phyloP scores from a whole-genome alignment of 2,113 vertebrate genomes.

The Coreoperca whiteheadi region DNA sequence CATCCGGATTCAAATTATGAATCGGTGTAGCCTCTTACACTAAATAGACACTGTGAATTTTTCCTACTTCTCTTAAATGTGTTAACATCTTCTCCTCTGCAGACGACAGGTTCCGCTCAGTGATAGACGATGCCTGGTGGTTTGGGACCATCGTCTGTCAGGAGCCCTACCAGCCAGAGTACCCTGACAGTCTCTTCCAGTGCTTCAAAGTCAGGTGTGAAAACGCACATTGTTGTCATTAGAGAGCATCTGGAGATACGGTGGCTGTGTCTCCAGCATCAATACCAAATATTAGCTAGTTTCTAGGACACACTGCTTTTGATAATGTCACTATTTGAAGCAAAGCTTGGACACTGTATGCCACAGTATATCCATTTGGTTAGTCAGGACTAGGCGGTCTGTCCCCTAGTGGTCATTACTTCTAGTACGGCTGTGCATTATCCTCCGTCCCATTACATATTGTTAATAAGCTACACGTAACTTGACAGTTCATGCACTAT shows the following conservation, averaged over 20 bases:
- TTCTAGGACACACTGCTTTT: background rate
- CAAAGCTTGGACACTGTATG: background rate
- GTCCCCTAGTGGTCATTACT: slow-evolving; percentile 25
- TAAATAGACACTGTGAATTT: background rate
- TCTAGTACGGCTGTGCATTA: too few relatives aligned
- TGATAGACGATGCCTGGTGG: slow-evolving; percentile 99
- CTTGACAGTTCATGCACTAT: too few relatives aligned
- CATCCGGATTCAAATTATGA: background rate
- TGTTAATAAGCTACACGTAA: too few relatives aligned
- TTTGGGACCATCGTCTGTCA: slow-evolving; percentile 96
- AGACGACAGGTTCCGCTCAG: slow-evolving; percentile 95
- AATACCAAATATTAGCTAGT: background rate
- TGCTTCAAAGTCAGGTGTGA: slow-evolving; percentile 95
- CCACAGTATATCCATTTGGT: background rate
- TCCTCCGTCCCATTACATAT: too few relatives aligned
- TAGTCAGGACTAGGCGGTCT: background rate
- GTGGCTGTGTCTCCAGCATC: background rate
- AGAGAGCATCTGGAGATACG: background rate
- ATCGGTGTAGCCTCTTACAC: background rate
- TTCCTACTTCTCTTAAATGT: background rate
- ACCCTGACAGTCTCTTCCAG: slow-evolving; percentile 97
- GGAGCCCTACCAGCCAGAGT: slow-evolving; percentile 93
- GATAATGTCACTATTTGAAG: background rate
- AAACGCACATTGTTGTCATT: background rate
- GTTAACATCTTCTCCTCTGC: slow-evolving; percentile 12